These are phyloP conservation scores for Isurus oxyrinchus DNA, from an alignment of 2,113 vertebrate genomes.

Conservation along the genomic window DNA sequence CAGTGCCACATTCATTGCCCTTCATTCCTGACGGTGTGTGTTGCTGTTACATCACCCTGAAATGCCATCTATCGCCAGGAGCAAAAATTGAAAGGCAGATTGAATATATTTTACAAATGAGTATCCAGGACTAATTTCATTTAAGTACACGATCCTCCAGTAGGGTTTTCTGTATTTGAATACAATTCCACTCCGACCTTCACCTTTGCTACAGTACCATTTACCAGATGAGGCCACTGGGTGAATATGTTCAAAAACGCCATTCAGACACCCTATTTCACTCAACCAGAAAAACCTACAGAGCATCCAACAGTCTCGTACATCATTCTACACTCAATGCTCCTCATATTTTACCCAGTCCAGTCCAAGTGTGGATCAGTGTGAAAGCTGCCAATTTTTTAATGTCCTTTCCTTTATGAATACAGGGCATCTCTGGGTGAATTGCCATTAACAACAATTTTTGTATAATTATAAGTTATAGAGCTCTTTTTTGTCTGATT, in stretches of 20 bases:
- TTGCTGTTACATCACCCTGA: neutral
- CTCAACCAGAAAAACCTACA: neutral
- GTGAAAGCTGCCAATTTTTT: neutral
- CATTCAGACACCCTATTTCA: neutral
- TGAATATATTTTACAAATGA: neutral
- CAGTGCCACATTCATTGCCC: neutral
- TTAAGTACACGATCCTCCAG: neutral
- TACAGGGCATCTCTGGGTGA: neutral
- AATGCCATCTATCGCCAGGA: neutral
- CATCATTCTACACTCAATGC: neutral
- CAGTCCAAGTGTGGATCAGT: neutral
- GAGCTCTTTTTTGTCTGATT: neutral
- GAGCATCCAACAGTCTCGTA: neutral
- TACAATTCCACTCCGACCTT: neutral
- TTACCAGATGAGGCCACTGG: neutral
- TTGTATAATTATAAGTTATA: neutral
- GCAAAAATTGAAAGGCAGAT: neutral
- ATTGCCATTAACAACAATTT: neutral
- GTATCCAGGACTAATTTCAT: neutral
- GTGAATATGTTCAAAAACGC: neutral
- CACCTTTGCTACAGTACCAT: neutral
- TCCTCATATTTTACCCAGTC: neutral
- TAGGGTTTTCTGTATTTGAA: neutral
- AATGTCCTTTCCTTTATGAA: neutral
- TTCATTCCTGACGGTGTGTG: neutral